phyloP scores from a whole-genome alignment of 2,797 vertebrate species.

The Lophius americanus region DNA sequence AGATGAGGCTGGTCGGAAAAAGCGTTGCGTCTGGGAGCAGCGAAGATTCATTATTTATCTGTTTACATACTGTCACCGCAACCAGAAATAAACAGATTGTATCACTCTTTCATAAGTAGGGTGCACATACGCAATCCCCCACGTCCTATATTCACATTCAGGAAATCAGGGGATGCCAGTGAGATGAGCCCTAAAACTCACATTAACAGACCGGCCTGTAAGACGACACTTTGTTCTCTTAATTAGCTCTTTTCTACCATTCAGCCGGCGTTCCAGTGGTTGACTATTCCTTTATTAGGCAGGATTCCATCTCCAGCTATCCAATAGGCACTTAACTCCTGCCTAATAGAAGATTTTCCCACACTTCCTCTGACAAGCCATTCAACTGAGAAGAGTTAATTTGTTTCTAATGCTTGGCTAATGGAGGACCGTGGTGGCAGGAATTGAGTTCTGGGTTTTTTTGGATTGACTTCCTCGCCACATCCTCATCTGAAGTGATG shows the following conservation, averaged over 20 bases:
- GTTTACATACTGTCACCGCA: conserved; percentile 69
- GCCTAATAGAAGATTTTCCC: conserved; percentile 85
- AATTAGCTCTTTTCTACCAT: conserved; percentile 81
- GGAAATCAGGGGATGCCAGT: conserved; percentile 43
- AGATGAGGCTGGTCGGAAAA: conserved; percentile 58
- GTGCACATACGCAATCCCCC: conserved; percentile 27
- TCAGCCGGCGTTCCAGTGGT: conserved; percentile 79
- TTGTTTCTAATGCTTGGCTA: conserved; percentile 84
- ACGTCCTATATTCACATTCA: conserved; percentile 51
- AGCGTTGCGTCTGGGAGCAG: conserved; percentile 57
- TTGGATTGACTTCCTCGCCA: conserved; percentile 64
- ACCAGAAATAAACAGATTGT: conserved; percentile 58
- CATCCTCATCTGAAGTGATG: conserved; percentile 60
- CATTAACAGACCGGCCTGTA: conserved; percentile 72
- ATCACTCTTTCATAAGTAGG: conserved; percentile 37
- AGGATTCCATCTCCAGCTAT: conserved; percentile 81
- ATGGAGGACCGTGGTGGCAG: conserved; percentile 78
- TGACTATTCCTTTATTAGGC: conserved; percentile 84
- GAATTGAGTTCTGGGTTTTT: conserved; percentile 72
- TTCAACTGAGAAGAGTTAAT: conserved; percentile 83
- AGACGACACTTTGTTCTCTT: conserved; percentile 83
- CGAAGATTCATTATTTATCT: conserved; percentile 73
- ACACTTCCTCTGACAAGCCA: conserved; percentile 82
- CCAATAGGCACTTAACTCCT: conserved; percentile 83
- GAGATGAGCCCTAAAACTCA: conserved; percentile 68